Evolutionary conservation across 2,113 vertebrate genomes (phyloP), one percentile per base, ranked within the genome.

Genomic region (Microtus ochrogaster): DNA sequence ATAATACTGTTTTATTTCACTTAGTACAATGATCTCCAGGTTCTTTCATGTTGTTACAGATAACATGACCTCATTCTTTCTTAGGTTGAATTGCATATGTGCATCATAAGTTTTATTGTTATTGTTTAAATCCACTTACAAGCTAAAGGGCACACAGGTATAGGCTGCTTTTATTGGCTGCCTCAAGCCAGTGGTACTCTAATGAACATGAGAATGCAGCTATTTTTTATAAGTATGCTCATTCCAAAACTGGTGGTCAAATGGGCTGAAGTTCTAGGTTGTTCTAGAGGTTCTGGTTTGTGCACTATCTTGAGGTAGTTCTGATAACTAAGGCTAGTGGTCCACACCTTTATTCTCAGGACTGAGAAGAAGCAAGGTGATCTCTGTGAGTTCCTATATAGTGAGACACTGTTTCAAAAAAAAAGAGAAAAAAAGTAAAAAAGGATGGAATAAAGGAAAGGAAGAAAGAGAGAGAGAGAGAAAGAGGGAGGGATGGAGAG

Each of bases 401-500:
- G 55, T 58, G 55, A 19, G 55, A 58, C 55, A 21, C 55, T 58
- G 55, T 58, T 58, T 6, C 5, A 58, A 58, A 55, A 55, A 55
- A 55, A 17, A 0, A 3, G 14, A n/a, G 2, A 22, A 7, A 81
- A 36, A 81, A 52, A 79, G 9, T 1, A 55, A 55, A 55, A 16
- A 55, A 55, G 55, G 55, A 17, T 47, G 28, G 24, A 63, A 26
- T 7, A 65, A 24, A 65, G 63, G 8, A 65, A 22, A 22, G 52
- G 17, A 55, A 55, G 4, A 2, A 55, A 10, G 49, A 13, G 10
- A 49, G 36, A 10, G 49, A 13, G 10, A 49, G 36, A 21, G 39
- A 19, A 6, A 47, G 11, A 30, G 12, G 2, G 7, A 11, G 13
- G 11, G 7, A 11, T 6, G 11, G 13, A n/a, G 36, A 12, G 22